phyloP scores from a whole-genome alignment of 2,113 vertebrate species.

The Mustelus asterias region DNA sequence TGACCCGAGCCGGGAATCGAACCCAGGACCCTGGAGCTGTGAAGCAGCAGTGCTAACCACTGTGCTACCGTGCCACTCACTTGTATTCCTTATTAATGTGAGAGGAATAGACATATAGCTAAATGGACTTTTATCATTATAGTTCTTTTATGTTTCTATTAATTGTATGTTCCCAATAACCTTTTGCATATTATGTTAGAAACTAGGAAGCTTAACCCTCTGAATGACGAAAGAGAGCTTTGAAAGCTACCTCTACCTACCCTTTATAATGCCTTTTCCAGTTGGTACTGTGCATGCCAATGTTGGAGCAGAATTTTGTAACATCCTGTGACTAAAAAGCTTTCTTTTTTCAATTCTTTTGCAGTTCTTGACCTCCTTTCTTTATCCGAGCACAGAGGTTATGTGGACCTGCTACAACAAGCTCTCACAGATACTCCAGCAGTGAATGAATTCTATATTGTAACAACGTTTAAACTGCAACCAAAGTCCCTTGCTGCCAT shows the following conservation, averaged over 20 bases:
- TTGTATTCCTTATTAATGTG: background rate
- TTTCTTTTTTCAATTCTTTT: conserved; percentile 41
- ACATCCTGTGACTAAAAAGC: background rate
- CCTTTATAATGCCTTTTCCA: background rate
- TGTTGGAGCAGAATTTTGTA: background rate
- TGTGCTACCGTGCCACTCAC: no score
- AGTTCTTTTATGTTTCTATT: background rate
- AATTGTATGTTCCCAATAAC: background rate
- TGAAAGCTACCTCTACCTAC: background rate
- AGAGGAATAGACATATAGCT: background rate
- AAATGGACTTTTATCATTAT: background rate
- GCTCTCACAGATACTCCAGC: conserved; percentile 62
- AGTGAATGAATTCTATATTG: conserved; percentile 73
- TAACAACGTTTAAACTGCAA: conserved; percentile 76
- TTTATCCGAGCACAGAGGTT: conserved; percentile 65
- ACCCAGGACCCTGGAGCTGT: no score
- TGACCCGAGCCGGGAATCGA: no score
- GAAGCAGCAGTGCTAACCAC: no score
- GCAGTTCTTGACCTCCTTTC: conserved; percentile 88
- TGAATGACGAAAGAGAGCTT: background rate
- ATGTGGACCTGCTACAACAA: conserved; percentile 69
- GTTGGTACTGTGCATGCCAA: background rate
- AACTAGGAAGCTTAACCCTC: background rate
- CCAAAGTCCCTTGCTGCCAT: conserved; percentile 69
- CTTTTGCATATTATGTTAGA: background rate